Base-by-base conservation (phyloP, 1,140 invertebrate genomes). In the Bemisia tabaci region DNA sequence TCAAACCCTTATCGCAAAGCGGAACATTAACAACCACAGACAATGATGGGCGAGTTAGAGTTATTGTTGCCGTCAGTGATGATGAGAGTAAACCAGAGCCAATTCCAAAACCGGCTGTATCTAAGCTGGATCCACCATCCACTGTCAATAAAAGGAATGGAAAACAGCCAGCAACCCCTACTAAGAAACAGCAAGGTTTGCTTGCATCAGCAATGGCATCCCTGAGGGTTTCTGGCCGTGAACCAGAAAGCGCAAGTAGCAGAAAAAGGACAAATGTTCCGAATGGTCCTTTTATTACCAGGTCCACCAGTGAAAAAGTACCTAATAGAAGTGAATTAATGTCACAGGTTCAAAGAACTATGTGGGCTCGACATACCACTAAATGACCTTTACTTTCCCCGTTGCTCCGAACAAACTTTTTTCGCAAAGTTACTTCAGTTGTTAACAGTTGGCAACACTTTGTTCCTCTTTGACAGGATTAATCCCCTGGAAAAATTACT, bases 281-380 rank as follows among this genome's bases (percentile, higher is more conserved):
- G 1, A 72, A 71, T 66, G 69, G 73, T 59, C 80, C 81, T 1
- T 82, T 86, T 21, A 91, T 92, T 62, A 90, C 87, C 0, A 81
- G 91, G 60, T 87, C 87, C 5, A 91, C 90, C 1, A 91, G 89
- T 77, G 90, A 92, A 68, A 87, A 90, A 76, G 84, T 92, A 60
- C 88, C 90, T 1, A 87, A 90, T 71, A 82, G 88, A 58, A 91
- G 85, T 74, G 89, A 92, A 74, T 79, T 91, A 70, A 89, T 92
- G 86, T 84, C 84, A n/a, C 87, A 91, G 71, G 83, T 92, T 65
- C 85, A 87, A 72, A 80, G 90, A 65, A 85, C 87, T 0, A 83
- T 85, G 33, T 93, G 90, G 90, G 89, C 89, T 0, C 79, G 91
- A 71, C 90, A 92, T 73, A 93, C 90, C 1, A 92, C 90, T 21